Conservation (phyloP, 1,140 invertebrate genomes). For the Drosophila insularis region DNA sequence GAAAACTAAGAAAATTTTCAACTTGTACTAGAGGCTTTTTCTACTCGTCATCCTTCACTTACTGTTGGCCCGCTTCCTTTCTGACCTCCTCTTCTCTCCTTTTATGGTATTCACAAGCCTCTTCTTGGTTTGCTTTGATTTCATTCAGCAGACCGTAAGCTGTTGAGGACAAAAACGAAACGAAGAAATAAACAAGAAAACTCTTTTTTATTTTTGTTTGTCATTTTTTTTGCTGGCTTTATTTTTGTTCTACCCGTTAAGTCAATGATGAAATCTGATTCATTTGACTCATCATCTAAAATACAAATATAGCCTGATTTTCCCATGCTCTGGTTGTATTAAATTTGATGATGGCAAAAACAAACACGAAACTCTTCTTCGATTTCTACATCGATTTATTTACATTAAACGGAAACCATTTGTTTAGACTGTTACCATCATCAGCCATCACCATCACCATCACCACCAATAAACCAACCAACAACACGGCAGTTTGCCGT, state of each 20-base stretch:
- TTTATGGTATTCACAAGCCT: background rate
- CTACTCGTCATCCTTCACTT: no score
- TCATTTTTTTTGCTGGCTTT: background rate
- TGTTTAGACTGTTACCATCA: slow-evolving; percentile 36
- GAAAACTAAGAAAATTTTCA: slow-evolving; percentile 25
- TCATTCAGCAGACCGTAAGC: slow-evolving; percentile 17
- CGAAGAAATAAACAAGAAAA: background rate
- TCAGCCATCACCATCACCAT: no score
- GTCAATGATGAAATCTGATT: slow-evolving; percentile 43
- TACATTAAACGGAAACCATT: slow-evolving; percentile 58
- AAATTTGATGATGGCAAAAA: slow-evolving; percentile 37
- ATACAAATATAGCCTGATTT: slow-evolving; percentile 11
- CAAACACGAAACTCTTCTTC: slow-evolving; percentile 15
- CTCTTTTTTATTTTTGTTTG: background rate
- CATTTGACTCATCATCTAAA: slow-evolving; percentile 45
- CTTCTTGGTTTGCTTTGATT: slow-evolving; percentile 1
- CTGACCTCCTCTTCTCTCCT: background rate
- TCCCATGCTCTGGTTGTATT: slow-evolving; percentile 25
- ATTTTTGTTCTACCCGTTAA: background rate
- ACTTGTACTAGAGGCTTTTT: background rate
- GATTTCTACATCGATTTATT: slow-evolving; percentile 47
- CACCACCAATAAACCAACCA: no score
- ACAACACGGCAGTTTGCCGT: no score
- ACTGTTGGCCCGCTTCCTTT: background rate
- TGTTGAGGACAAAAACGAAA: slow-evolving; percentile 1